Evolutionary conservation across 2,113 vertebrate genomes (phyloP).

Genomic region (Emberiza fucata): DNA sequence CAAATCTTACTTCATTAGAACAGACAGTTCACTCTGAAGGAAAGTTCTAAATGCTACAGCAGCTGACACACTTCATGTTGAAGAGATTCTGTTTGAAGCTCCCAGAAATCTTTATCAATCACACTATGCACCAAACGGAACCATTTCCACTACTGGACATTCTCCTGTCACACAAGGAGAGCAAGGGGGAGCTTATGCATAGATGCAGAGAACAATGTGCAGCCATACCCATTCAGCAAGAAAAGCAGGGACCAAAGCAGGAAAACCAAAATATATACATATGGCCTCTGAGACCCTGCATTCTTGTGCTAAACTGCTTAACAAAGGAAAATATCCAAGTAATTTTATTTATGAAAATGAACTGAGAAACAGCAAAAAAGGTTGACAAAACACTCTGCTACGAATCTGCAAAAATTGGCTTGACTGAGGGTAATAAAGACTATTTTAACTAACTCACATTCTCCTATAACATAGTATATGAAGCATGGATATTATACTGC

Average conservation of each 20-base stretch:
- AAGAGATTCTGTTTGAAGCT: neutral
- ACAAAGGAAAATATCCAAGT: neutral
- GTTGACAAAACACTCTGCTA: neutral
- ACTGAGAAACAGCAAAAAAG: neutral
- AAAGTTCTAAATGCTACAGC: neutral
- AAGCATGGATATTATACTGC: constrained; percentile 20
- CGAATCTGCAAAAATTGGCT: neutral
- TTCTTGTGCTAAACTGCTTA: neutral
- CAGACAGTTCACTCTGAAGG: neutral
- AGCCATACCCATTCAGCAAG: neutral
- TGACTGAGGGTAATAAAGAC: neutral
- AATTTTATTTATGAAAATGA: neutral
- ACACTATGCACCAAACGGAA: neutral
- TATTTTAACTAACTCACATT: constrained; percentile 48
- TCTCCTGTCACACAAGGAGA: neutral
- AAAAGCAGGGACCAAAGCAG: neutral
- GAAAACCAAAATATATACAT: neutral
- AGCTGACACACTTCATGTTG: neutral
- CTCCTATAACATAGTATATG: constrained; percentile 25
- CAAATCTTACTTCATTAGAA: neutral
- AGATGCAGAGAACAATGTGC: neutral
- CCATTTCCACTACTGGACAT: neutral
- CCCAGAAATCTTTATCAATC: neutral
- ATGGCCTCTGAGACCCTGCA: neutral
- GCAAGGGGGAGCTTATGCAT: neutral